Percentiles rank a stretch among this genome's conserved stretches.
Conservation (phyloP, 2,113 vertebrate genomes). For the Pelvicachromis taeniatus region DNA sequence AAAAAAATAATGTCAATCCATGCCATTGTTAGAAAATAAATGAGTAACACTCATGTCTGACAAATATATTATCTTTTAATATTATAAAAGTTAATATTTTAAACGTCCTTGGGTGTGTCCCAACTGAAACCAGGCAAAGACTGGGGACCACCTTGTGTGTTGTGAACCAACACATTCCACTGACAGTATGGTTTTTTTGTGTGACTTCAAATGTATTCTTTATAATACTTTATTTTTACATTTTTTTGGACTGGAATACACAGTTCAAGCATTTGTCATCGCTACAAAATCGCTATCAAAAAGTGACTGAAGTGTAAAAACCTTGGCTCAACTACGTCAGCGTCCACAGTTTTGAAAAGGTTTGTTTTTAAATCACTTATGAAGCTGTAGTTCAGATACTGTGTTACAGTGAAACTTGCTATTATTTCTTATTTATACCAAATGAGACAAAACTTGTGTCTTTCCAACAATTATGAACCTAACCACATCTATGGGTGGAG, state of each 20-base stretch:
- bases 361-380: neutral
- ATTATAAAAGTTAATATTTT: too few species aligned
- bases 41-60: too few species aligned
- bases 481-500: neutral
- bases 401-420: neutral
- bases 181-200: neutral
- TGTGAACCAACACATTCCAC: neutral
- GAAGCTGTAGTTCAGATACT: rapidly evolving
- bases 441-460: neutral
- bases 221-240: neutral
- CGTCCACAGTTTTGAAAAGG: neutral
- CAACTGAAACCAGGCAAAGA: neutral
- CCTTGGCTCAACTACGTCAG: rapidly evolving
- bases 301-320: neutral
- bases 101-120: neutral
- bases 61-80: too few species aligned
- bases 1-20: too few species aligned
- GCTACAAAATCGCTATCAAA: rapidly evolving
- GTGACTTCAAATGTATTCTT: neutral
- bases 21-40: too few species aligned
- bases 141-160: neutral
- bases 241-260: neutral
- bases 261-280: neutral
- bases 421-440: neutral
- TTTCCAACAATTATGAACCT: neutral